These are phyloP conservation scores for Suricata suricatta DNA, from an alignment of 2,113 vertebrate species.

Conservation along the genomic window DNA sequence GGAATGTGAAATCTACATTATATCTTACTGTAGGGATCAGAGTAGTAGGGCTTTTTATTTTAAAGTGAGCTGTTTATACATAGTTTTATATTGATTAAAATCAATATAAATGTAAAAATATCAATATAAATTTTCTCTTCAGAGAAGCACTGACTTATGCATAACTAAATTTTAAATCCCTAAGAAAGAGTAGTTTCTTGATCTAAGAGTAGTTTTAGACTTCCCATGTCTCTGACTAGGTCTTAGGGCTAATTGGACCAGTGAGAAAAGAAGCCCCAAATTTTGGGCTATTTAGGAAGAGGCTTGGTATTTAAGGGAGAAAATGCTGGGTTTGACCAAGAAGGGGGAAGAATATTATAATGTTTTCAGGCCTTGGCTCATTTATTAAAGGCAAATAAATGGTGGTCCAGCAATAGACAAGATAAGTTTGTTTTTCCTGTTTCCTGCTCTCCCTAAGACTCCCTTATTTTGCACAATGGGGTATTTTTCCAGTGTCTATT, in stretches of 20 bases:
- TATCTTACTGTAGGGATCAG: not conserved
- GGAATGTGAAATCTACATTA: not conserved
- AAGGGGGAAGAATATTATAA: not conserved
- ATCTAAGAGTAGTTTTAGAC: not conserved
- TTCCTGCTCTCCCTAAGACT: not conserved
- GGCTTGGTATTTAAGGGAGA: not conserved
- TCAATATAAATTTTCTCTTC: not conserved
- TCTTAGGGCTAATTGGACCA: not conserved
- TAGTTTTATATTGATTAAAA: not conserved
- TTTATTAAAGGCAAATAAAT: not conserved
- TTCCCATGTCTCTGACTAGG: not conserved
- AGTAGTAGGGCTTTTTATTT: not conserved
- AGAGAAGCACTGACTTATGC: not conserved
- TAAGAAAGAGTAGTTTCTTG: not conserved
- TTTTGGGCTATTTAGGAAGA: not conserved
- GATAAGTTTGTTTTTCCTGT: not conserved
- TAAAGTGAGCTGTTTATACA: not conserved
- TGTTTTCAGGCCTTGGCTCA: not conserved
- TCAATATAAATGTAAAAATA: too few relatives aligned
- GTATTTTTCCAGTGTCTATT: not conserved
- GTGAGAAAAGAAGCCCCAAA: not conserved
- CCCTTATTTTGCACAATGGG: accelerated
- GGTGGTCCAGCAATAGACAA: not conserved
- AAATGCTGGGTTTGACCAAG: not conserved
- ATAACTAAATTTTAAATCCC: slow-evolving; percentile 3